Base-by-base conservation (phyloP, 2,888 invertebrate genomes). In the Abrostola triplasia region DNA sequence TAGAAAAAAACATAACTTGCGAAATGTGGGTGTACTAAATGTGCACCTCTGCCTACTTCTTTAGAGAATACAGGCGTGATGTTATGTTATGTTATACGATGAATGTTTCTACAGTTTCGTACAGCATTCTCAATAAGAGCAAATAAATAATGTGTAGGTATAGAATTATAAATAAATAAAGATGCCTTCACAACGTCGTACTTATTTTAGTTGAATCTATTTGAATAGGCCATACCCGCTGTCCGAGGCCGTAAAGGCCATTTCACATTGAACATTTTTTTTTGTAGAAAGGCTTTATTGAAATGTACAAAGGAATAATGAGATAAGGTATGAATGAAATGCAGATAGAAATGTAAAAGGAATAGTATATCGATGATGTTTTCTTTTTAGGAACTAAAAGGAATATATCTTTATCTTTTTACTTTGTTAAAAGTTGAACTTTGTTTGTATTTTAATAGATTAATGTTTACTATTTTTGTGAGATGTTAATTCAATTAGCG, bases 81-180 rank as follows among this genome's bases (percentile, higher is more conserved):
- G n/a, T n/a, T n/a, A n/a, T n/a, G n/a, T n/a, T n/a, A n/a, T n/a
- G n/a, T n/a, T n/a, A n/a, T n/a, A n/a, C n/a, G n/a, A n/a, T n/a
- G n/a, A n/a, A n/a, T n/a, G n/a, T n/a, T n/a, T n/a, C n/a, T n/a
- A n/a, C n/a, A n/a, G n/a, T n/a, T n/a, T n/a, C n/a, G n/a, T n/a
- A n/a, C n/a, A 13, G 13, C 12, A 65, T 70, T 70, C 13, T 48
- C 9, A 51, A 67, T 72, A 72, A 73, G 73, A 70, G 51, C 58
- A 74, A 72, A 74, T 69, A 66, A 72, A 76, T 68, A 66, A 59
- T 61, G 64, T 56, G 50, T 53, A 49, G 7, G 9, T 13, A 9
- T 40, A 37, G 12, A 60, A 66, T 76, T 69, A 70, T 70, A 83
- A 77, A 84, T 84, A 86, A 85, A 86, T 85, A 85, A 79, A 85